Conservation (phyloP, 2,888 invertebrate species). For the Tenthredo livida region DNA sequence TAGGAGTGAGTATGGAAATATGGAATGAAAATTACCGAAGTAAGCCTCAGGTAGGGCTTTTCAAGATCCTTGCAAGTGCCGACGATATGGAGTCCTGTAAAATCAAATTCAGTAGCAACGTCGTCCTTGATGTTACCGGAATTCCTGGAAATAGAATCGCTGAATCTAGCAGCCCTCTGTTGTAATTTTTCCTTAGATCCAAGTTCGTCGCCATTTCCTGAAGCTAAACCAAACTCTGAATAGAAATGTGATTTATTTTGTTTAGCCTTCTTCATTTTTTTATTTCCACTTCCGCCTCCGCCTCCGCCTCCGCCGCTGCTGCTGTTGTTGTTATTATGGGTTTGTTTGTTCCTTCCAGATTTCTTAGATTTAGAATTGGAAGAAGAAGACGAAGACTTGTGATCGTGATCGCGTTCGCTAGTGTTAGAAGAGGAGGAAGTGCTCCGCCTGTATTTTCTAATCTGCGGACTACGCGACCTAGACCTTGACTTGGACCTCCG, state of each 20-base stretch:
- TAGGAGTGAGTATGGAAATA: too few species aligned
- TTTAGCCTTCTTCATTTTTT: constrained; percentile 82
- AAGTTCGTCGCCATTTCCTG: constrained; percentile 82
- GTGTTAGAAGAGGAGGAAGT: constrained; percentile 72
- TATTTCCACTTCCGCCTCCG: constrained; percentile 55
- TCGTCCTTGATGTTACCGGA: constrained; percentile 80
- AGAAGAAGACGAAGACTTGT: constrained; percentile 66
- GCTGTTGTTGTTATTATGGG: constrained; percentile 62
- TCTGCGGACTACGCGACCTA: constrained; percentile 72
- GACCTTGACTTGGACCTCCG: constrained; percentile 74
- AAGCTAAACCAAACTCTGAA: constrained; percentile 83
- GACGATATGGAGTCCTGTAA: constrained; percentile 93
- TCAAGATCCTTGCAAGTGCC: constrained; percentile 97
- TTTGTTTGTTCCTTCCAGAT: constrained; percentile 62
- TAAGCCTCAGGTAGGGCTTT: constrained; percentile 97
- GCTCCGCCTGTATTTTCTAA: constrained; percentile 74
- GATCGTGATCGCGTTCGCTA: constrained; percentile 74
- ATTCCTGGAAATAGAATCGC: constrained; percentile 79
- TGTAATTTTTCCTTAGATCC: constrained; percentile 89
- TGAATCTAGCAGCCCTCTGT: constrained; percentile 95
- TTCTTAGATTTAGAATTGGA: constrained; percentile 67
- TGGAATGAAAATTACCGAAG: constrained; percentile 80
- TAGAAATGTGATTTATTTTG: constrained; percentile 80
- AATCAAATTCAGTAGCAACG: constrained; percentile 87
- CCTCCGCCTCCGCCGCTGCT: background rate